phyloP scores from a whole-genome alignment of 2,797 vertebrate genomes.

The Mus spretus region DNA sequence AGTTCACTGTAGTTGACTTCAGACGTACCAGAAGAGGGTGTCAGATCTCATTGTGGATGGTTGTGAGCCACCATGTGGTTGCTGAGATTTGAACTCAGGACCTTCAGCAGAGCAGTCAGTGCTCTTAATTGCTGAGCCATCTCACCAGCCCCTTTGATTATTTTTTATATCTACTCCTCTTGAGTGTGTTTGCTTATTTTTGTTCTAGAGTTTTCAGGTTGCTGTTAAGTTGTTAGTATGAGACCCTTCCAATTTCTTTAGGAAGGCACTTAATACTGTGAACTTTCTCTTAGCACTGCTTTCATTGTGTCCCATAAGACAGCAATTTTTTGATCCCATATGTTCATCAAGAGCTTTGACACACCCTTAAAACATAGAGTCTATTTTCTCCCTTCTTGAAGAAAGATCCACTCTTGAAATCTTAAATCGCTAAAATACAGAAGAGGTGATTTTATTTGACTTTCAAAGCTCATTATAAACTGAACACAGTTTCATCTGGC shows the following conservation, averaged over 20 bases:
- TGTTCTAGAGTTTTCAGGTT: not conserved
- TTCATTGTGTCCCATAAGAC: not conserved
- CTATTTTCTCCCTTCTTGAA: not conserved
- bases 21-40: no score
- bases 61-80: no score
- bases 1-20: no score
- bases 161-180: not conserved
- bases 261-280: not conserved
- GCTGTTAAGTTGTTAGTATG: not conserved
- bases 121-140: no score
- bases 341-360: not conserved
- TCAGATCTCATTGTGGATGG: no score
- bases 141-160: not conserved
- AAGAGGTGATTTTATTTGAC: not conserved
- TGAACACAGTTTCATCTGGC: not conserved
- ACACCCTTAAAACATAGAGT: not conserved
- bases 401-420: not conserved
- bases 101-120: no score
- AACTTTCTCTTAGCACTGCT: not conserved
- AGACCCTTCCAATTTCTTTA: not conserved
- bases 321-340: not conserved
- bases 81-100: no score
- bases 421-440: not conserved
- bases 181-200: not conserved
- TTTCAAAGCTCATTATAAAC: conserved; percentile 1